Base-by-base conservation (phyloP, 2,888 invertebrate species). In the Sinelater perroti region DNA sequence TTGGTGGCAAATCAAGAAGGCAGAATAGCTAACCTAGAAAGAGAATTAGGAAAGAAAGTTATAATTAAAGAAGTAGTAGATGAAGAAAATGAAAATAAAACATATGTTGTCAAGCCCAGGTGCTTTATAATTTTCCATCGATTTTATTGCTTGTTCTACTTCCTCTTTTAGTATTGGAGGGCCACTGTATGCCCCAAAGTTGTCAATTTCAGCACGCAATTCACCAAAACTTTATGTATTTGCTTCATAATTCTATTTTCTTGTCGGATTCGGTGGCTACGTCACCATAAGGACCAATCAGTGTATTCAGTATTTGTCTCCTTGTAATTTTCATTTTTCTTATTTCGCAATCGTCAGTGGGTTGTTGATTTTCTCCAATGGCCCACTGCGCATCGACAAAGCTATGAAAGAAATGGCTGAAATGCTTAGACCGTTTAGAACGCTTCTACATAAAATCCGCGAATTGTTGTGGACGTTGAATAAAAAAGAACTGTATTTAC, bases 371-470 rank as follows among this genome's bases (percentile, higher is more conserved):
- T 95, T 90, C 76, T 91, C 95, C 2, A 91, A 91, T 68, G 95
- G 97, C 7, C 97, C 98, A 0, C 81, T 98, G 49, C 94, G 95
- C 77, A 91, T 98, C 72, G 95, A 96, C 74, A 85, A 85, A 71
- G 83, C 87, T 60, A 77, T 89, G 67, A 87, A 89, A 63, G 88
- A 91, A 69, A 87, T 96, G 83, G 94, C 95, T 8, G 97, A 97
- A 76, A 96, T 98, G 95, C 98, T 97, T 81, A 85, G 97, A 70
- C 97, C 97, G 21, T 95, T 93, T 78, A 85, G 91, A 78, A 92
- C 91, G 24, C 83, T 97, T 35, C 83, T 97, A 46, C 86, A 90
- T 72, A 96, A 95, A 83, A 96, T 97, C 69, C 87, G 96, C 36
- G 95, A 96, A 66, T 82, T 97, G 49, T 82, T 97, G 60, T 91